These are phyloP conservation scores for Pasiphila rectangulata DNA, from an alignment of 2,888 invertebrate species.

Conservation along the genomic window DNA sequence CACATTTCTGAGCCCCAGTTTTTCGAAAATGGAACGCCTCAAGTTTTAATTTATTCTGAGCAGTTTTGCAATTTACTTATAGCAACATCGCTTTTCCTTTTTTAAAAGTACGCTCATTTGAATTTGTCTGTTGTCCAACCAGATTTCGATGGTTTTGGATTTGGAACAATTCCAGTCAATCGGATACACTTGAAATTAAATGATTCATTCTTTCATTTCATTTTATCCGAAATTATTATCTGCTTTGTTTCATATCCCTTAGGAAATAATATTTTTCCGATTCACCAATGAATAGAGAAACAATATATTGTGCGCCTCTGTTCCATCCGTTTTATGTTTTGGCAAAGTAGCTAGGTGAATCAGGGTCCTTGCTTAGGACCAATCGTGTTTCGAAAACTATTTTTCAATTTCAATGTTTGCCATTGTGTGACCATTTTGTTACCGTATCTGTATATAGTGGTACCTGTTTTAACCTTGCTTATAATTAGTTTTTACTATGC, in stretches of 20 bases:
- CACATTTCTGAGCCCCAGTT: slow-evolving; percentile 38
- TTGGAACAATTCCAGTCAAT: background rate
- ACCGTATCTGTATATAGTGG: too few relatives aligned
- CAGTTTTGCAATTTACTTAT: background rate
- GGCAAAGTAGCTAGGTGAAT: slow-evolving; percentile 2
- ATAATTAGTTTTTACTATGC: too few relatives aligned
- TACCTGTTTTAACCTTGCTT: too few relatives aligned
- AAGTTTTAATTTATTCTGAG: slow-evolving; percentile 13
- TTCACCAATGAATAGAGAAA: slow-evolving; percentile 36
- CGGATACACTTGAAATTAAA: slow-evolving; percentile 11
- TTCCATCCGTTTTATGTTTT: slow-evolving; percentile 28
- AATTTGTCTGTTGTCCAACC: background rate
- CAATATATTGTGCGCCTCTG: slow-evolving; percentile 32
- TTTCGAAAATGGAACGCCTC: slow-evolving; percentile 20
- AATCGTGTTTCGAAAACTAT: background rate
- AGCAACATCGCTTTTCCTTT: background rate
- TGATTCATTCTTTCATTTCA: slow-evolving; percentile 23
- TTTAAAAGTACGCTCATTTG: background rate
- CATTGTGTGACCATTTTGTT: too few relatives aligned
- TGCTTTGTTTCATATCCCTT: slow-evolving; percentile 29
- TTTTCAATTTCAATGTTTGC: too few relatives aligned
- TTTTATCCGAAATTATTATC: slow-evolving; percentile 22
- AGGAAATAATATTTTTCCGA: slow-evolving; percentile 40
- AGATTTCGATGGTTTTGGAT: background rate
- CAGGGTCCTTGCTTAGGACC: background rate